Conservation (phyloP, 2,888 invertebrate genomes). For the Bugulina stolonifera region DNA sequence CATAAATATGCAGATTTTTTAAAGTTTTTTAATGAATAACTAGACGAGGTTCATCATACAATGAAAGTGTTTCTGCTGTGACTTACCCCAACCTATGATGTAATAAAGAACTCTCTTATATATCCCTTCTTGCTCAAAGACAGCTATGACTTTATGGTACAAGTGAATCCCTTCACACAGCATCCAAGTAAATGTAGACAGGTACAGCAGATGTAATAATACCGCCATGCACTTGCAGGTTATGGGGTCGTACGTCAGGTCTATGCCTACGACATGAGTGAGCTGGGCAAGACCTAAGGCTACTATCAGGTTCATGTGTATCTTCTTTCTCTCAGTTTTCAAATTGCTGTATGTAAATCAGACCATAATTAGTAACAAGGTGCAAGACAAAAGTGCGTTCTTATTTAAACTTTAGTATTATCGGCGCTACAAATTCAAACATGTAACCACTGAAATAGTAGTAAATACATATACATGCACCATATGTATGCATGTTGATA, state of each 20-base stretch:
- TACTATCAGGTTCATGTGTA: constrained; percentile 40
- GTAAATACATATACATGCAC: too few species aligned
- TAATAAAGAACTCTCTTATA: constrained; percentile 36
- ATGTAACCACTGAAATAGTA: too few species aligned
- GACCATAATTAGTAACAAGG: too few species aligned
- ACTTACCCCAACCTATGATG: constrained; percentile 42
- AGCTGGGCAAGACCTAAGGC: constrained; percentile 37
- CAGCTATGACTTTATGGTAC: constrained; percentile 41
- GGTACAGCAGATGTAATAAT: constrained; percentile 37
- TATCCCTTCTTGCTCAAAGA: constrained; percentile 39
- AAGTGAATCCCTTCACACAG: constrained; percentile 43
- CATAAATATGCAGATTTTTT: too few species aligned
- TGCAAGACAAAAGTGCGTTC: too few species aligned
- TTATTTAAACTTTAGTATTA: too few species aligned
- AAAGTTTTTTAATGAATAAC: too few species aligned
- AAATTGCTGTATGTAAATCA: too few species aligned
- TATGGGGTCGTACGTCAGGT: constrained; percentile 15
- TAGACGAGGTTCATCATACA: too few species aligned
- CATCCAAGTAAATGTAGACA: constrained; percentile 47
- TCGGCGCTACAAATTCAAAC: too few species aligned
- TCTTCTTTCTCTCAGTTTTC: constrained; percentile 37
- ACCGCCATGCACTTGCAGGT: constrained; percentile 39
- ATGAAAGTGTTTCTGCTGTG: too few species aligned
- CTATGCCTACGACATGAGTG: constrained; percentile 36
- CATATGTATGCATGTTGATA: too few species aligned